Base-by-base conservation (phyloP, 1,140 invertebrate species). In the Catajapyx aquilonaris region DNA sequence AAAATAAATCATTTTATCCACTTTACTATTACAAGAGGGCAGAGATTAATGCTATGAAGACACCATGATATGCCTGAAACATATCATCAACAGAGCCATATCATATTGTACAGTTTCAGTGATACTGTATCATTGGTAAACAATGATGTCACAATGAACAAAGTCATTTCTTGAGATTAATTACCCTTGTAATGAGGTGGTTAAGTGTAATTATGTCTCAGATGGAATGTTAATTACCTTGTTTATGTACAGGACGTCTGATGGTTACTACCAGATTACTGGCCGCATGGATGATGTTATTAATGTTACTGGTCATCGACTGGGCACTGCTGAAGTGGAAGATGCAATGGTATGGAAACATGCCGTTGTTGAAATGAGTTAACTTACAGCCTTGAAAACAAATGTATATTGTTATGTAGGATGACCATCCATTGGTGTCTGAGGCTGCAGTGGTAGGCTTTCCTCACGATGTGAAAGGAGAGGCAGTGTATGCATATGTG, bases 231-330 rank as follows among this genome's bases (percentile, higher is more conserved):
- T 28, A 9, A 9, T 28, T 28, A 28, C n/a, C n/a, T 28, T 41
- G 25, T 43, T 44, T 7, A 38, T 39, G 2, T 39, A 38, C 17
- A 28, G 23, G 13, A 45, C 37, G 30, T 46, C 52, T 9, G 68
- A 75, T 47, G 70, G 71, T 5, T 73, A 74, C 48, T 61, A 66
- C 43, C 72, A 68, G 65, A 62, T 74, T n/a, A 72, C 68, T 13
- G 71, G 72, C 5, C 53, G 72, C 20, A 63, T 73, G 41, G 71
- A 75, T 52, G 72, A 75, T 48, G 63, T 76, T 56, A 56, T 75
- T 23, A 75, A 73, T 51, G 69, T 73, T 19, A 69, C 66, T 15
- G 72, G 71, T 13, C 72, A 73, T 53, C 48, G 75, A 16, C 48
- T 73, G n/a, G 71, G 68, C 20, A 76, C 71, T n/a, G 68, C 71